A percentile compares a stretch with the other conserved stretches of the same genome.
phyloP scores from a whole-genome alignment of 2,888 invertebrate genomes.

The Drosophila putrida region DNA sequence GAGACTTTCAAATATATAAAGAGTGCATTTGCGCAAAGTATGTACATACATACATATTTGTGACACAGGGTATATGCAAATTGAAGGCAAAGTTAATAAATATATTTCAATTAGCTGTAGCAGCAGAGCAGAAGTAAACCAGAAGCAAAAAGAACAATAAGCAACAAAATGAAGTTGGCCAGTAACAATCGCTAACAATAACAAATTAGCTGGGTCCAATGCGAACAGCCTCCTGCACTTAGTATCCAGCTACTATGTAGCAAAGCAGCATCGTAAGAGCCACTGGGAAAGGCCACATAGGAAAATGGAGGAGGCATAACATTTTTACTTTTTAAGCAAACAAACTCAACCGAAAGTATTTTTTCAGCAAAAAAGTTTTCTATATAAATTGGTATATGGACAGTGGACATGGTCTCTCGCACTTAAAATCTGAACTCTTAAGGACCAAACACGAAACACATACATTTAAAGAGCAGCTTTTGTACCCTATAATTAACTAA shows the following conservation, averaged over 20 bases:
- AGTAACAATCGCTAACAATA: conserved; percentile 65
- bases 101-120: conserved; percentile 69
- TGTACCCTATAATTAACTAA: neutral
- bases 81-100: conserved; percentile 69
- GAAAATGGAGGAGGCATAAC: conserved; percentile 74
- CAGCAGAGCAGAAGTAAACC: conserved; percentile 1
- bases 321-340: conserved; percentile 56
- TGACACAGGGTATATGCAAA: conserved; percentile 70
- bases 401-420: conserved; percentile 52
- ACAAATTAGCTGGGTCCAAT: conserved; percentile 69
- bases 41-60: no score
- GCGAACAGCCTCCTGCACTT: conserved; percentile 36
- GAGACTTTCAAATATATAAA: no score
- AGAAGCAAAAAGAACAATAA: conserved; percentile 5
- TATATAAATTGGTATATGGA: conserved; percentile 63
- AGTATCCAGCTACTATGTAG: neutral
- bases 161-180: conserved; percentile 6
- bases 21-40: no score
- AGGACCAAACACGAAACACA: conserved; percentile 21
- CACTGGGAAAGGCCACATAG: conserved; percentile 56
- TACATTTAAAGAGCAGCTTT: conserved; percentile 6
- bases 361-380: conserved; percentile 49
- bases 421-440: conserved; percentile 53
- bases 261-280: conserved; percentile 6
- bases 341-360: conserved; percentile 68